phyloP scores from a whole-genome alignment of 1,140 invertebrate species.

The Dolichoris vasculosae region DNA sequence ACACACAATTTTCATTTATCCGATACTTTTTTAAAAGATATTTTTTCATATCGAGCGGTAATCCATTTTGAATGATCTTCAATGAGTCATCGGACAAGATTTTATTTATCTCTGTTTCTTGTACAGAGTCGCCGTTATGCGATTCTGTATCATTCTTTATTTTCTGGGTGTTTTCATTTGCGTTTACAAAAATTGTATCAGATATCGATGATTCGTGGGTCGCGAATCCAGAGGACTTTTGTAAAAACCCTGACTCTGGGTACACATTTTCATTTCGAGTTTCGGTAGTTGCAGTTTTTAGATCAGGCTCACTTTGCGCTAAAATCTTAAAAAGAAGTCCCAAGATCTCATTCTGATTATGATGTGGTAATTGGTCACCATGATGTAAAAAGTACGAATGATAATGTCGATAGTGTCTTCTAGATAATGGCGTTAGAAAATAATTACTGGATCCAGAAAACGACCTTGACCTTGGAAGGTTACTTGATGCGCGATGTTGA shows the following conservation, averaged over 20 bases:
- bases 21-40: conserved; percentile 11
- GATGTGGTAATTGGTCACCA: background rate
- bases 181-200: background rate
- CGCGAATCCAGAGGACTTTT: background rate
- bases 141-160: background rate
- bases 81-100: background rate
- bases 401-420: background rate
- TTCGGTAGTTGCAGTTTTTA: no score
- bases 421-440: background rate
- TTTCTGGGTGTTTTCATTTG: background rate
- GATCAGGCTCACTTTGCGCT: background rate
- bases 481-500: background rate
- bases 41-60: background rate
- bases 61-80: background rate
- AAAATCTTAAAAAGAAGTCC: background rate
- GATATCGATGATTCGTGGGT: background rate
- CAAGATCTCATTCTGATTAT: background rate
- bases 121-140: no score
- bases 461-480: conserved; percentile 20
- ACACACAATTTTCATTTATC: background rate
- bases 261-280: background rate
- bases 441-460: background rate
- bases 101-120: background rate
- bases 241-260: background rate
- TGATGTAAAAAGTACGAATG: background rate